phyloP scores from a whole-genome alignment of 2,888 invertebrate species.

The Ferrisia virgata region DNA sequence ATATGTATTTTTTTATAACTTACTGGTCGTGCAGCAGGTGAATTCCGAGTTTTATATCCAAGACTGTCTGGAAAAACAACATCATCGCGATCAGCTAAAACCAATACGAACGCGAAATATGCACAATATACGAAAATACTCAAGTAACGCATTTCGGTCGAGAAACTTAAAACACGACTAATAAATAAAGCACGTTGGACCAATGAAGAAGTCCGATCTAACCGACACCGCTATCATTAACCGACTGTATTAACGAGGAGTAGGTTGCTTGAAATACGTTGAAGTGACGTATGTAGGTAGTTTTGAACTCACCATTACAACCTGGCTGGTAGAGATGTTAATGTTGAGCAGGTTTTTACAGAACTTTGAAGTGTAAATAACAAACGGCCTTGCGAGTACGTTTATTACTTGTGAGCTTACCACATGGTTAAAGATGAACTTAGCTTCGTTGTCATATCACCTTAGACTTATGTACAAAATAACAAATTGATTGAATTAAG shows the following conservation, averaged over 20 bases:
- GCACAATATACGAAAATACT: constrained; percentile 8
- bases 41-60: background rate
- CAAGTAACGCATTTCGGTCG: background rate
- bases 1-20: background rate
- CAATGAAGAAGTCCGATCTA: background rate
- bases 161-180: constrained; percentile 15
- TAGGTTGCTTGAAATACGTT: background rate
- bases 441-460: too few relatives aligned
- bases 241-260: background rate
- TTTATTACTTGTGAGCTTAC: constrained; percentile 14
- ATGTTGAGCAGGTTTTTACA: constrained; percentile 3
- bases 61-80: background rate
- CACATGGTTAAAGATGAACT: background rate
- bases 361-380: background rate
- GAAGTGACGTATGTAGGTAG: background rate
- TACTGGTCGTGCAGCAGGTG: background rate
- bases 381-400: constrained; percentile 37
- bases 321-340: background rate
- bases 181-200: constrained; percentile 3
- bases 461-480: too few relatives aligned
- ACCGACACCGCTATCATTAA: constrained; percentile 9
- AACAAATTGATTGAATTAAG: background rate
- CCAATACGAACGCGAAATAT: background rate
- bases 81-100: background rate
- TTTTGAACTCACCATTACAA: background rate